Evolutionary conservation across 2,797 vertebrate genomes (phyloP).

Genomic region (Crenuchus spilurus): DNA sequence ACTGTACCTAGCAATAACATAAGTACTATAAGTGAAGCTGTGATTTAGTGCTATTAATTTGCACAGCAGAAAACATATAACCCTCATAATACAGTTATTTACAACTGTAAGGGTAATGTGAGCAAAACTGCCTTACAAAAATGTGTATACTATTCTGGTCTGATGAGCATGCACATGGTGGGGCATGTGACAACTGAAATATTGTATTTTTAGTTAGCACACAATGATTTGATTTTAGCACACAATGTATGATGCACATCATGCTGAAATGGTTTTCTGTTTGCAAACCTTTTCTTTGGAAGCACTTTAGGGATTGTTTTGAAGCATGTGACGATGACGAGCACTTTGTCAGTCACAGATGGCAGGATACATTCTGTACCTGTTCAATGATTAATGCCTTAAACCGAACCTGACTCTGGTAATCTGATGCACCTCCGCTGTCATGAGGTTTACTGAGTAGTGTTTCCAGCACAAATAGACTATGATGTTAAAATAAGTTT

Average conservation of each 20-base stretch:
- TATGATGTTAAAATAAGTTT: background rate
- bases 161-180: background rate
- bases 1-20: too few relatives aligned
- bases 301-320: slow-evolving; percentile 42
- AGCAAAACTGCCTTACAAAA: too few relatives aligned
- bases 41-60: too few relatives aligned
- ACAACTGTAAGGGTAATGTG: too few relatives aligned
- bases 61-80: too few relatives aligned
- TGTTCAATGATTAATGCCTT: slow-evolving; percentile 76
- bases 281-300: background rate
- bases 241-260: slow-evolving; percentile 7
- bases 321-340: slow-evolving; percentile 55
- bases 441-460: slow-evolving; percentile 53
- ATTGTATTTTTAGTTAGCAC: background rate
- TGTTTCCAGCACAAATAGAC: background rate
- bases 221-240: too few relatives aligned
- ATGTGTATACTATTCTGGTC: background rate
- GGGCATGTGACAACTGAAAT: too few relatives aligned
- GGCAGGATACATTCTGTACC: slow-evolving; percentile 51
- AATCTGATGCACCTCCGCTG: slow-evolving; percentile 59
- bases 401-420: slow-evolving; percentile 57
- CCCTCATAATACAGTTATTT: too few relatives aligned
- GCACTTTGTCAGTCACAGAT: slow-evolving; percentile 61
- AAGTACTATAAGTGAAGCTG: too few relatives aligned
- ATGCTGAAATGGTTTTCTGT: background rate